A percentile compares a stretch with the other conserved stretches of the same genome.
Evolutionary conservation across 2,888 invertebrate species (phyloP).

Genomic region (Beris chalybata): DNA sequence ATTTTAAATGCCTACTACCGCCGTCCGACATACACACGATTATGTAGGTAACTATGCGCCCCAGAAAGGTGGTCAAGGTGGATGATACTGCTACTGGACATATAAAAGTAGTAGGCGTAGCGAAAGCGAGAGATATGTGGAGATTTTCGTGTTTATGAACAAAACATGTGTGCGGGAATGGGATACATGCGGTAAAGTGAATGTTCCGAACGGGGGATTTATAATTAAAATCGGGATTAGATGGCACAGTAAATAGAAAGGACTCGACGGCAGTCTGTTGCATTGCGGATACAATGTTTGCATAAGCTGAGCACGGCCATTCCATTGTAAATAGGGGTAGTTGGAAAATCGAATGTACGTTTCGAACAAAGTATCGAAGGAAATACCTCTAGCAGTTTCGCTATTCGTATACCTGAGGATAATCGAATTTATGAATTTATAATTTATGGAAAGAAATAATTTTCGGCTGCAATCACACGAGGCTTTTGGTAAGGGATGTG

Average conservation of each 20-base stretch:
- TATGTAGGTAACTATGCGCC: too few species aligned
- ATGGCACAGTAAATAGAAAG: constrained; percentile 32
- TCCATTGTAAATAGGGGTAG: too few species aligned
- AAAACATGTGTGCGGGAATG: constrained; percentile 13
- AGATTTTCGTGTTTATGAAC: constrained; percentile 33
- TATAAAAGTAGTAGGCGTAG: neutral
- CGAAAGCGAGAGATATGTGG: constrained; percentile 5
- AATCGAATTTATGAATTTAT: too few species aligned
- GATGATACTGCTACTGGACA: neutral
- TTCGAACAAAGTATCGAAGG: too few species aligned
- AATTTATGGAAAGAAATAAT: too few species aligned
- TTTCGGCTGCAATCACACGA: too few species aligned
- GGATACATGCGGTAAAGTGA: constrained; percentile 33
- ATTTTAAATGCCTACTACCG: constrained; percentile 3
- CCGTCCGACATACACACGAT: too few species aligned
- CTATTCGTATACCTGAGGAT: too few species aligned
- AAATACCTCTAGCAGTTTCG: too few species aligned
- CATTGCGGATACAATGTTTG: constrained; percentile 14
- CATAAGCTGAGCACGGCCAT: too few species aligned
- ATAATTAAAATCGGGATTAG: constrained; percentile 37
- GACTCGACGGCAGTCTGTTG: constrained; percentile 32
- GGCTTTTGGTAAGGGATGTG: too few species aligned
- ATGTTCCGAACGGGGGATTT: constrained; percentile 31
- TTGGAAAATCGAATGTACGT: too few species aligned
- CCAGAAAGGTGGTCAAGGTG: neutral